Evolutionary conservation across 2,888 invertebrate species (phyloP).

Genomic region (Luffia ferchaultella): DNA sequence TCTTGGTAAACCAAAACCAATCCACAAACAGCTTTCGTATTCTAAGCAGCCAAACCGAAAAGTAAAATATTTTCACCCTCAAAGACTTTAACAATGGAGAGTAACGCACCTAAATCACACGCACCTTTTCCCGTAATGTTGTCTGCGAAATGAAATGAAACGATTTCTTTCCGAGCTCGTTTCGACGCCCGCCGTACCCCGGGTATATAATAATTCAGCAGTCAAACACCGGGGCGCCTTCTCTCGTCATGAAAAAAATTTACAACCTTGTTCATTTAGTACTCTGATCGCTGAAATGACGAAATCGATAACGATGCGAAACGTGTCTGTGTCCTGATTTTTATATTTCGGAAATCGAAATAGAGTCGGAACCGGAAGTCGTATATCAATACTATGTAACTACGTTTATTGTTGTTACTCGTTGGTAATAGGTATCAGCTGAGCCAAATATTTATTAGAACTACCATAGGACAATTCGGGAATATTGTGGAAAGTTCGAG

Average conservation of each 20-base stretch:
- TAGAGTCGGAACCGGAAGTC: no score
- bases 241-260: not conserved
- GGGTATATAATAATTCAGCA: not conserved
- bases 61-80: not conserved
- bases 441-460: no score
- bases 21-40: not conserved
- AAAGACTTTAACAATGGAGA: slow-evolving; percentile 34
- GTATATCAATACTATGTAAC: no score
- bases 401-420: no score
- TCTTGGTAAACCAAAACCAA: no score
- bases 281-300: no score
- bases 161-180: slow-evolving; percentile 32
- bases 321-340: no score
- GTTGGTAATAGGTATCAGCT: no score
- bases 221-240: not conserved
- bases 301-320: no score
- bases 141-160: slow-evolving; percentile 29
- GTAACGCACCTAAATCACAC: slow-evolving; percentile 42
- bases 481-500: no score
- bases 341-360: no score
- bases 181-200: not conserved
- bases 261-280: not conserved
- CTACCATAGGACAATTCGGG: no score
- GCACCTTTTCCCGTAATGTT: slow-evolving; percentile 38
- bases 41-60: not conserved